These are phyloP conservation scores for Galerucella pusilla DNA, from an alignment of 2,888 invertebrate genomes.

Conservation along the genomic window DNA sequence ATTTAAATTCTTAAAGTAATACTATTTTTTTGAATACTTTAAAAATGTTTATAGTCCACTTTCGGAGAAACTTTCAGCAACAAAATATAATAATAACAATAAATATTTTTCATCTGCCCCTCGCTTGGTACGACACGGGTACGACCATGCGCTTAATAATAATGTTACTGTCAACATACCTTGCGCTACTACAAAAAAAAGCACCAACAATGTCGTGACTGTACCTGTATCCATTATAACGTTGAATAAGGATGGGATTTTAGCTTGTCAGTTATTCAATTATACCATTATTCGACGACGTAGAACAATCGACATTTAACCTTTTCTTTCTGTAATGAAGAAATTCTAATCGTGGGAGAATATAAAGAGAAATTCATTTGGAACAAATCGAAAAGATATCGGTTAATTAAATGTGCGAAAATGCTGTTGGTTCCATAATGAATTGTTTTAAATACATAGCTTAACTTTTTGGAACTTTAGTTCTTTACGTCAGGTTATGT, in stretches of 20 bases:
- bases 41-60: too few relatives aligned
- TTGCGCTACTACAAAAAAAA: not conserved
- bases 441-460: not conserved
- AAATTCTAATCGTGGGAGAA: conserved; percentile 16
- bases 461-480: too few relatives aligned
- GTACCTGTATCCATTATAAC: conserved; percentile 9
- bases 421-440: not conserved
- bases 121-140: too few relatives aligned
- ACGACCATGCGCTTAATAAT: not conserved
- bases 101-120: too few relatives aligned
- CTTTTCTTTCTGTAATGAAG: conserved; percentile 16
- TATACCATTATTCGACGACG: conserved; percentile 12
- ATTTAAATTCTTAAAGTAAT: not conserved
- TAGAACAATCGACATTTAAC: conserved; percentile 24
- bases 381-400: conserved; percentile 10
- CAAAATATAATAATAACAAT: too few relatives aligned
- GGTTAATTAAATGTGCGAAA: conserved; percentile 11
- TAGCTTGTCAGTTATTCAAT: conserved; percentile 26
- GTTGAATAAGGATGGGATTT: conserved; percentile 31
- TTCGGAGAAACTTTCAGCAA: too few relatives aligned
- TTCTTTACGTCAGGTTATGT: too few relatives aligned
- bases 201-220: conserved; percentile 25
- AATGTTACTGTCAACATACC: not conserved
- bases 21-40: too few relatives aligned
- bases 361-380: conserved; percentile 13